A percentile compares a stretch with the other conserved stretches of the same genome.
Evolutionary conservation across 2,113 vertebrate species (phyloP).

Genomic region (Alligator sinensis): DNA sequence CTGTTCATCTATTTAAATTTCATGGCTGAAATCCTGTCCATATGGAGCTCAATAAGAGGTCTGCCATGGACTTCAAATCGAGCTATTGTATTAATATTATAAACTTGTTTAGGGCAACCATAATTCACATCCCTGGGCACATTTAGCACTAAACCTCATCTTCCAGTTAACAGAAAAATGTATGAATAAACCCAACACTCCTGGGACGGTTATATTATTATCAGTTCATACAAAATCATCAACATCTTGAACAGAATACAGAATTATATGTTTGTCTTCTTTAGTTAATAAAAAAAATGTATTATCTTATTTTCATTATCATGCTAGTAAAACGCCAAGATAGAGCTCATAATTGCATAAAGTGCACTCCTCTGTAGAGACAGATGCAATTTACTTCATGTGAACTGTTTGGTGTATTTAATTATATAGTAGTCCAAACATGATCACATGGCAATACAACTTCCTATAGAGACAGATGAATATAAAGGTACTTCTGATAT

Average conservation of each 20-base stretch:
- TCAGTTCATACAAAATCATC: background rate
- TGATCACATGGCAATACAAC: background rate
- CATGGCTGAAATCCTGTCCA: background rate
- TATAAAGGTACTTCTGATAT: background rate
- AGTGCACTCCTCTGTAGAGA: background rate
- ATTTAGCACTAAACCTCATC: background rate
- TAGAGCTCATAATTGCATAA: background rate
- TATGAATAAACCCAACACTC: background rate
- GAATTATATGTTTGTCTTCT: background rate
- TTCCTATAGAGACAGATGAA: background rate
- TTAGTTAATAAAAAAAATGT: background rate
- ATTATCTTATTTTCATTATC: background rate
- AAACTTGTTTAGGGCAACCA: background rate
- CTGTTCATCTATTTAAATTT: background rate
- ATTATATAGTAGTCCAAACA: background rate
- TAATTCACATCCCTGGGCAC: background rate
- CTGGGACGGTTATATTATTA: background rate
- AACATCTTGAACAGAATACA: background rate
- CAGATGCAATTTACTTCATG: background rate
- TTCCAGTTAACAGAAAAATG: background rate
- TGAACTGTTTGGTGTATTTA: background rate
- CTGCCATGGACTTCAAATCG: background rate
- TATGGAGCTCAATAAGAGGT: background rate
- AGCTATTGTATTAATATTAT: background rate
- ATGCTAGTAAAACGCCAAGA: background rate